Conservation (phyloP, 2,113 vertebrate genomes). For the Merops nubicus region DNA sequence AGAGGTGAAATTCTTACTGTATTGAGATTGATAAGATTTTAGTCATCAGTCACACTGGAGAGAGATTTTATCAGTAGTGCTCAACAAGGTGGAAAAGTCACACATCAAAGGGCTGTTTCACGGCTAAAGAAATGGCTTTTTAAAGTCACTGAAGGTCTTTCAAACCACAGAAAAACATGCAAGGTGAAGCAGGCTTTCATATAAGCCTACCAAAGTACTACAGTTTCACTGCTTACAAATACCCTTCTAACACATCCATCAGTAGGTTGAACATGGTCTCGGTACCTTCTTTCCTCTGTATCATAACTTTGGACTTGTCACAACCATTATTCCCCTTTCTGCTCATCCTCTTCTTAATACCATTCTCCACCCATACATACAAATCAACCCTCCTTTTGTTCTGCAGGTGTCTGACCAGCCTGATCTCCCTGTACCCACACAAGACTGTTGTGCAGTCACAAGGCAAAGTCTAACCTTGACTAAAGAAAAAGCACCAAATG, state of each 20-base stretch:
- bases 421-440: background rate
- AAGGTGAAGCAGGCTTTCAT: background rate
- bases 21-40: background rate
- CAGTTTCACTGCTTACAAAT: background rate
- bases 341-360: background rate
- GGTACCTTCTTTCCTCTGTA: background rate
- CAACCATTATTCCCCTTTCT: background rate
- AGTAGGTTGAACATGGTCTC: background rate
- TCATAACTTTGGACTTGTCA: background rate
- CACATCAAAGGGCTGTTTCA: background rate
- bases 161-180: background rate
- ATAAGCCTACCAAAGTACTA: background rate
- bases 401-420: background rate
- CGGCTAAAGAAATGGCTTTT: background rate
- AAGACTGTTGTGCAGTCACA: background rate
- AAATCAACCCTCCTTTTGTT: background rate
- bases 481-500: background rate
- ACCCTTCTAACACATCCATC: background rate
- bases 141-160: background rate
- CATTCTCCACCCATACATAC: background rate
- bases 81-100: conserved; percentile 12
- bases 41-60: background rate
- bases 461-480: background rate
- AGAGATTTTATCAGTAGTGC: background rate
- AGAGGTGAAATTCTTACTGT: background rate